phyloP scores from a whole-genome alignment of 2,797 vertebrate genomes.

The Loriculus beryllinus region DNA sequence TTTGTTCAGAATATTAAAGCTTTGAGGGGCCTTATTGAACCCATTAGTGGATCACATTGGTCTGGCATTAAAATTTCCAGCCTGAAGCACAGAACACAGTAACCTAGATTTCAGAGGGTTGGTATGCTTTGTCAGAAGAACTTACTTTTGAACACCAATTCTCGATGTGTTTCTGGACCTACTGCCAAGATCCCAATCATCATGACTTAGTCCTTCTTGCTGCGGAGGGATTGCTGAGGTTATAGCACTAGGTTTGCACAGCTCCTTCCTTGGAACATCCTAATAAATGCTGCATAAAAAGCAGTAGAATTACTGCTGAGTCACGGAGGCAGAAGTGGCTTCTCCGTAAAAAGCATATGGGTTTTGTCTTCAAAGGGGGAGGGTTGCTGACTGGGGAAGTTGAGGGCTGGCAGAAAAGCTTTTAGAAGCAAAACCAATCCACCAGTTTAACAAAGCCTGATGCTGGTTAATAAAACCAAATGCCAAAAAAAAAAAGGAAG shows the following conservation, averaged over 20 bases:
- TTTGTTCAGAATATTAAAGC: constrained; percentile 25
- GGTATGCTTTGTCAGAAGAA: neutral
- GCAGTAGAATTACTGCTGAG: constrained; percentile 2
- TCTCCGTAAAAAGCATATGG: neutral
- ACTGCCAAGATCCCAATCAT: neutral
- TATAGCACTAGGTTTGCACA: neutral
- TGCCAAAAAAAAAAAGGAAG: neutral
- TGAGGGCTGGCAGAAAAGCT: neutral
- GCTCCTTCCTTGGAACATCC: neutral
- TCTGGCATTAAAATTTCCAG: constrained; percentile 24
- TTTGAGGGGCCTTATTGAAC: constrained; percentile 18
- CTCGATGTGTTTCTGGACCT: neutral
- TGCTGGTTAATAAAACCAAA: neutral
- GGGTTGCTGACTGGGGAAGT: neutral
- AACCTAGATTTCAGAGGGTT: constrained; percentile 6
- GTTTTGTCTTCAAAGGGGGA: neutral
- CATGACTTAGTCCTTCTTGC: neutral
- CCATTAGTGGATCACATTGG: constrained; percentile 9
- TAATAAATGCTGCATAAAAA: constrained; percentile 25
- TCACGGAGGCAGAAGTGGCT: neutral
- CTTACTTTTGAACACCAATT: neutral
- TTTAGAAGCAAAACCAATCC: neutral
- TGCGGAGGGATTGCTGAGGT: neutral
- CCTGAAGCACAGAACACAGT: neutral
- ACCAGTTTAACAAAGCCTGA: neutral